Evolutionary conservation across 1,140 invertebrate species (phyloP), one percentile per base, ranked within the genome.

Genomic region (Pentalonia nigronervosa): DNA sequence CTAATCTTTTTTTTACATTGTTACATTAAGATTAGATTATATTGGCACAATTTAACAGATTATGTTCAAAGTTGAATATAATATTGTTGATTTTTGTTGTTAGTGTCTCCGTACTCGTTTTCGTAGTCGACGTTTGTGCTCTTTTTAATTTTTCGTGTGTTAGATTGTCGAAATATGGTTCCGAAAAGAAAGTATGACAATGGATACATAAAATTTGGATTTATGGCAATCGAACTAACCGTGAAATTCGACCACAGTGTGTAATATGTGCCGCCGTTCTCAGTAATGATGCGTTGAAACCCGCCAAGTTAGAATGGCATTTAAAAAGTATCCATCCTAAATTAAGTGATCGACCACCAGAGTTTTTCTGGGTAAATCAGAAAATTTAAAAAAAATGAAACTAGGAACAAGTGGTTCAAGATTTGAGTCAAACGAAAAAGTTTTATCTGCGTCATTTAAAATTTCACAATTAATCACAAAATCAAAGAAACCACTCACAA

Each of bases 381-480:
- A 90, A 20, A 81, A 88, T 84, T 90, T 91, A 7, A 94, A 83
- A 81, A 94, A 93, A 87, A 50, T 87, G 47, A 91, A 86, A 81
- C 25, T 91, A 2, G 87, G 50, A 56, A 76, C n/a, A 91, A 91
- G 41, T 91, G 90, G 41, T 91, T 47, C 90, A 48, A 91, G n/a
- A 76, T 83, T 76, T 11, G 76, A 48, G n/a, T 34, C 7, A 89
- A 23, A 30, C 36, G 56, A 87, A 88, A 93, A 94, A 94, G n/a
- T 47, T 7, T 2, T 90, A 45, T 47, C 47, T 76, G 89, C 93
- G 56, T 94, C 93, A 41, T 93, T 67, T 88, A 83, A 91, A 47
- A 90, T 93, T 47, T 0, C 41, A 30, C n/a, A 53, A 56, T 86
- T 84, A 97, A 94, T 94, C 87, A 89, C 94, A 86, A 94, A 93